Percentiles rank a stretch among this genome's conserved stretches.
These are phyloP conservation scores for Siphlonurus alternatus DNA, from an alignment of 2,888 invertebrate species.

Conservation along the genomic window DNA sequence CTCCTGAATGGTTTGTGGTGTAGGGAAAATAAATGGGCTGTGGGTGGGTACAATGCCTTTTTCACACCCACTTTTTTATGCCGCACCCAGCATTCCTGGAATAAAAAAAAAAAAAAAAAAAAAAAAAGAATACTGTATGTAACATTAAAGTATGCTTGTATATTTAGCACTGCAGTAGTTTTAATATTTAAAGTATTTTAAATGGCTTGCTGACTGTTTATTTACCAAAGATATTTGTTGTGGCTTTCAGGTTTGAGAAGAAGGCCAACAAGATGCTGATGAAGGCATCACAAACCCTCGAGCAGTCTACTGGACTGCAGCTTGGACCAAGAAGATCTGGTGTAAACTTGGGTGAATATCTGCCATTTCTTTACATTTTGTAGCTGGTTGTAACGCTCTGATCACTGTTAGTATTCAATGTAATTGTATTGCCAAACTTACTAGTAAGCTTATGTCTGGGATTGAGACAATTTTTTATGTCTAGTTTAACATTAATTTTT, in stretches of 20 bases:
- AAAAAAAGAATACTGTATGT: no score
- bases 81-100: background rate
- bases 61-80: background rate
- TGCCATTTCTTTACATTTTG: no score
- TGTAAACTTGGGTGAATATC: conserved; percentile 18
- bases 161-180: background rate
- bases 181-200: conserved; percentile 2
- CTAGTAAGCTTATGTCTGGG: no score
- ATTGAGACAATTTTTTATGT: no score
- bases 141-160: conserved; percentile 3
- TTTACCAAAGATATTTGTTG: background rate
- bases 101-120: no score
- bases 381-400: no score
- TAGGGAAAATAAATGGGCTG: background rate
- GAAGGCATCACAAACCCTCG: conserved; percentile 67
- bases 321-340: conserved; percentile 46
- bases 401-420: no score
- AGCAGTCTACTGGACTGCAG: conserved; percentile 63
- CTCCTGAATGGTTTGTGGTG: no score
- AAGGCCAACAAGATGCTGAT: conserved; percentile 69
- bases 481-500: no score
- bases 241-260: conserved; percentile 40
- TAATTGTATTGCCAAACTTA: no score
- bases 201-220: background rate
- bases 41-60: background rate